Evolutionary conservation across 2,113 vertebrate species (phyloP), one percentile per base, ranked within the genome.

Genomic region (Nothoprocta pentlandii): DNA sequence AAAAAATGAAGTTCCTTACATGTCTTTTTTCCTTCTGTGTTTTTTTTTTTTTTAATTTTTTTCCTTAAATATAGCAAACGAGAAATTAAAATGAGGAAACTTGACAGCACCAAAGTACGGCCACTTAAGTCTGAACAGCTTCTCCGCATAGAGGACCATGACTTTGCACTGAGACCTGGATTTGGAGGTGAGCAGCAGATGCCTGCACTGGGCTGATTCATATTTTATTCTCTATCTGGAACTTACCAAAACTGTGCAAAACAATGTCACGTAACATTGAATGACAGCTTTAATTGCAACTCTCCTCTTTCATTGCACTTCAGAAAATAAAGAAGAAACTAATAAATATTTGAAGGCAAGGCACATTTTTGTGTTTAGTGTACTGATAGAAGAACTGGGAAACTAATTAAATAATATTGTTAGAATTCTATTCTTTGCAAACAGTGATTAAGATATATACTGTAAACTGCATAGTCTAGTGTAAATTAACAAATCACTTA

Each of bases 141-240:
- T 79, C 98, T 99, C 69, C 98, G 97, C 47, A 99, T 99, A 69
- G 98, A 99, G 74, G 98, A 99, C 49, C 98, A 99, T 13, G 98
- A 99, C 95, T 99, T 99, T 92, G 98, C 98, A 41, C 97, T 99
- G 96, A 98, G 99, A 94, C 98, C 98, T 61, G 98, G 99, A 91
- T 99, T 99, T 83, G 99, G 98, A 98, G 98, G 99, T 99, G 68
- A 98, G 97, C 85, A 78, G 25, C 41, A 42, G 6, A 2, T 63
- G 41, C 32, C 41, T 84, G 46, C 6, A 1, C 54, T 79, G 30
- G 67, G 41, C 56, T 71, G 34, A 32, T 61, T 73, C 32, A 46
- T 36, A 28, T 61, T 58, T 78, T 87, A 4, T 77, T 41, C 28
- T 64, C 15, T 47, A 11, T 85, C 46, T 69, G 58, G 13, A 70